phyloP scores from a whole-genome alignment of 2,113 vertebrate species.

The Dasyurus viverrinus region DNA sequence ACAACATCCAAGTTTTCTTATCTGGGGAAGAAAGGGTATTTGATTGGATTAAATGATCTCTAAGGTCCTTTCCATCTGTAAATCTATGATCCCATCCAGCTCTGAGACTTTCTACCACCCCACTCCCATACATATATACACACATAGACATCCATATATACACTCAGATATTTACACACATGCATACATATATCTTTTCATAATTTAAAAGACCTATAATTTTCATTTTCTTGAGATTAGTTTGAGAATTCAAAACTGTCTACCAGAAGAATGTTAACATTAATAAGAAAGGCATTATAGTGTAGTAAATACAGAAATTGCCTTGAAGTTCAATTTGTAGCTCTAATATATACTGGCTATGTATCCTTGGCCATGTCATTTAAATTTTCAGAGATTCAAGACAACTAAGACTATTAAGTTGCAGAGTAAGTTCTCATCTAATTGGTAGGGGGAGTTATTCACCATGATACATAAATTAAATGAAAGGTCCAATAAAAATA shows the following conservation, averaged over 20 bases:
- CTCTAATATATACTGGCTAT: background rate
- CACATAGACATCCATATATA: too few species aligned
- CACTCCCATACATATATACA: too few species aligned
- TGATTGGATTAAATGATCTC: background rate
- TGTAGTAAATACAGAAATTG: background rate
- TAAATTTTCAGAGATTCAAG: background rate
- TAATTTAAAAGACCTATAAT: background rate
- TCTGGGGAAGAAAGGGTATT: background rate
- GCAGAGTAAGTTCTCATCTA: background rate
- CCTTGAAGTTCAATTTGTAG: background rate
- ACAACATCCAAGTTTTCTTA: background rate
- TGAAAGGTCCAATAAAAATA: background rate
- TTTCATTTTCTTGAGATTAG: too few species aligned
- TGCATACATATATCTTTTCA: background rate
- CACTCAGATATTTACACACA: too few species aligned
- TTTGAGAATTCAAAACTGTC: background rate
- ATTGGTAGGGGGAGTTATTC: background rate
- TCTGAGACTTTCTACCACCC: too few species aligned
- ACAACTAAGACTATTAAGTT: background rate
- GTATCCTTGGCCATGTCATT: background rate
- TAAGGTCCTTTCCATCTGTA: background rate
- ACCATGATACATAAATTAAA: background rate
- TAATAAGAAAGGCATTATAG: background rate
- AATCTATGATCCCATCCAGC: too few species aligned
- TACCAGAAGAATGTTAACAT: background rate